Base-by-base conservation (phyloP, 2,113 vertebrate species). In the Poicephalus gulielmi region DNA sequence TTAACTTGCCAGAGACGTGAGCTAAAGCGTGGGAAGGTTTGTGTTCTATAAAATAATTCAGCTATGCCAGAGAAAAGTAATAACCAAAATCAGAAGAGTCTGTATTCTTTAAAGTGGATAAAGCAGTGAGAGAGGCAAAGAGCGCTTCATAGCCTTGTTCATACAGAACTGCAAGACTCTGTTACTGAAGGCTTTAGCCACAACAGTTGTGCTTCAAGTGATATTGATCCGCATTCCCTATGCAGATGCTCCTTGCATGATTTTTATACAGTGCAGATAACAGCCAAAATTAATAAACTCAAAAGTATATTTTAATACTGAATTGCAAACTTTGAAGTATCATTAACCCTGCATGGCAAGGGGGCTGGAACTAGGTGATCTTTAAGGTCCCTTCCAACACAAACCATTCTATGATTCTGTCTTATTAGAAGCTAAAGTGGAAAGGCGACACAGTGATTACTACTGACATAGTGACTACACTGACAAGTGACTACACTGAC, bases 21-120 rank as follows among this genome's bases (percentile, higher is more conserved):
- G n/a, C 53, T 83, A 46, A 89, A 96, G n/a, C 30, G 79, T 88
- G 79, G 79, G 87, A 96, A 96, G 41, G 67, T 93, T 69, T 88
- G 13, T 35, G 46, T 77, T 46, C 62, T 76, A 59, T 62, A 66
- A 92, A 92, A 93, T 28, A 68, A 79, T 62, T 83, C 74, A 83
- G n/a, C 37, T 53, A n/a, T 2, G 9, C 90, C 87, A 95, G 74
- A 82, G 74, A 63, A 82, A 76, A 83, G 39, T 31, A 85, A 39
- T 43, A 49, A 78, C 57, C 49, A 79, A 87, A 89, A 57, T 28
- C 31, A 77, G 84, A 86, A 31, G 7, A 91, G 59, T 8, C 30
- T 44, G 52, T 43, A 24, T 27, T 88, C 77, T 77, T 49, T 9
- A 10, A 88, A 90, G 44, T 53, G 37, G 80, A 39, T 44, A 74